A percentile compares a stretch with the other conserved stretches of the same genome.
Evolutionary conservation across 2,888 invertebrate genomes (phyloP).

Genomic region (Camptogramma bilineatum): DNA sequence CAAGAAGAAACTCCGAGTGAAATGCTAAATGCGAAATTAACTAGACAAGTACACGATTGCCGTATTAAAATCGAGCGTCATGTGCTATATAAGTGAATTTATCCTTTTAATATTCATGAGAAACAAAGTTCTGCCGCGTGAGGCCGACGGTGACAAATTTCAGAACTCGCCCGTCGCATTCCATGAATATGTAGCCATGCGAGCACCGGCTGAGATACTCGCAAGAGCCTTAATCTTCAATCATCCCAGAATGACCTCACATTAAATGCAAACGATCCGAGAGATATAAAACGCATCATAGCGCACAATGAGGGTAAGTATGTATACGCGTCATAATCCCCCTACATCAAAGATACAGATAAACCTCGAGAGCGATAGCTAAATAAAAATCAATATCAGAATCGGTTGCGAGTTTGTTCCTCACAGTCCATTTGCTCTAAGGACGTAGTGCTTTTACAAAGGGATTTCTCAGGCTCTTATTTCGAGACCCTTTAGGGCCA

Average conservation of each 20-base stretch:
- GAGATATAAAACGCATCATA: constrained; percentile 41
- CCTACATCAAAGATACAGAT: constrained; percentile 58
- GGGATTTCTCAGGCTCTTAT: constrained; percentile 78
- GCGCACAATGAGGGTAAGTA: constrained; percentile 43
- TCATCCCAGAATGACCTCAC: constrained; percentile 47
- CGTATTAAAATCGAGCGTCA: constrained; percentile 61
- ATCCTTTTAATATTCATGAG: constrained; percentile 79
- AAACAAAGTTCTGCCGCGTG: constrained; percentile 61
- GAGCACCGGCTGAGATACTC: constrained; percentile 52
- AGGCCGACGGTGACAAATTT: constrained; percentile 69
- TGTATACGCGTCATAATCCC: constrained; percentile 41
- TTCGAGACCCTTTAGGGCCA: constrained; percentile 81
- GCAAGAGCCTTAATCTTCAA: constrained; percentile 50
- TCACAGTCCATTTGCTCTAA: constrained; percentile 83
- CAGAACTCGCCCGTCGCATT: constrained; percentile 65
- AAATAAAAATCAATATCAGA: constrained; percentile 83
- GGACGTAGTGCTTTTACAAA: constrained; percentile 79
- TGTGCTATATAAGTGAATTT: constrained; percentile 78
- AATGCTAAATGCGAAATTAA: constrained; percentile 60
- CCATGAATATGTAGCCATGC: constrained; percentile 74
- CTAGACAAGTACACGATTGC: constrained; percentile 58
- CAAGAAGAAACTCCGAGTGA: constrained; percentile 37
- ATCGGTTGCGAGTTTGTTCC: constrained; percentile 76
- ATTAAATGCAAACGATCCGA: constrained; percentile 43
- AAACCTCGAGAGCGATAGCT: constrained; percentile 63